phyloP scores from a whole-genome alignment of 1,140 invertebrate species.

The Eubasilissa regina region DNA sequence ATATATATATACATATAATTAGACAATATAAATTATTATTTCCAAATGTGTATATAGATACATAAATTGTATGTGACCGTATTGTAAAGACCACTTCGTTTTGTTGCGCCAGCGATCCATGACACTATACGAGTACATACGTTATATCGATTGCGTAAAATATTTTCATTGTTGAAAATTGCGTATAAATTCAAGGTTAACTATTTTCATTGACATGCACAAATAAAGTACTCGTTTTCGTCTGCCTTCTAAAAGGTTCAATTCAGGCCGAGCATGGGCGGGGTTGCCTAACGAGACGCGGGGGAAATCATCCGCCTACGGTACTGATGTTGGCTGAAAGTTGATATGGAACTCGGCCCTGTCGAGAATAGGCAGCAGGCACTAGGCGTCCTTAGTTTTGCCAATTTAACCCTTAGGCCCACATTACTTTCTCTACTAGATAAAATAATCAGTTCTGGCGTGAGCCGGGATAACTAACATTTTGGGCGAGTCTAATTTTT shows the following conservation, averaged over 20 bases:
- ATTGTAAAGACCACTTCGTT: too few species aligned
- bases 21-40: too few species aligned
- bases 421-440: background rate
- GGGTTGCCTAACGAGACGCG: constrained; percentile 41
- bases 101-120: too few species aligned
- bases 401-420: constrained; percentile 3
- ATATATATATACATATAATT: too few species aligned
- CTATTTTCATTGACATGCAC: constrained; percentile 8
- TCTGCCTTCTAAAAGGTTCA: constrained; percentile 30
- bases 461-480: too few species aligned
- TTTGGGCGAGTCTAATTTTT: too few species aligned
- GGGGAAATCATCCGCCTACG: constrained; percentile 46
- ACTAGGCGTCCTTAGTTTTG: constrained; percentile 10
- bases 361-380: background rate
- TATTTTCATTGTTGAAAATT: too few species aligned
- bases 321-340: constrained; percentile 26
- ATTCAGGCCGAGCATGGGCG: constrained; percentile 14
- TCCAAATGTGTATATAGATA: too few species aligned
- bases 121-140: too few species aligned
- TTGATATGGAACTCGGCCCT: constrained; percentile 18
- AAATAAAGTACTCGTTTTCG: constrained; percentile 30
- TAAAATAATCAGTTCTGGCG: background rate
- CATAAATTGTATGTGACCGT: too few species aligned
- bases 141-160: too few species aligned
- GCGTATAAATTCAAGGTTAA: background rate